Evolutionary conservation across 2,888 invertebrate genomes (phyloP), one percentile per base, ranked within the genome.

Genomic region (Lithodes maja): DNA sequence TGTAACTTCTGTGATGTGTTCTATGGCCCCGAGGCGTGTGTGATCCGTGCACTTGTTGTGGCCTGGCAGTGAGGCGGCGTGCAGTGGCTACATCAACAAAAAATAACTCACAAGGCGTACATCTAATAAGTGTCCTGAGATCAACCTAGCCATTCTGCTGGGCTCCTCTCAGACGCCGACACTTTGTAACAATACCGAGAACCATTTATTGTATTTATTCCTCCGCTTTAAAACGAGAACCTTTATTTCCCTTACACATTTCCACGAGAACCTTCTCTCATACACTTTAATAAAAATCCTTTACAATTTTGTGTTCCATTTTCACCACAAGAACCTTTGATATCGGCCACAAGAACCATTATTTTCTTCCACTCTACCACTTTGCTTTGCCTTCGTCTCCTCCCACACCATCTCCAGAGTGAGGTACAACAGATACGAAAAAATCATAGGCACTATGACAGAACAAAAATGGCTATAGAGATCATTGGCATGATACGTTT

Each of bases 391-490:
- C 80, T 69, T 53, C 68, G 53, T 79, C 71, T 52, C 86, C 53
- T 80, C 80, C n/a, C 86, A 79, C 68, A 80, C 80, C 78, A 86
- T 78, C 86, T 86, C 77, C 80, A 81, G 74, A 71, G 89, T 84
- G 71, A 75, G 84, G 83, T 80, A 75, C 84, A 89, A 89, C 84
- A 88, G 84, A 84, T 79, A 85, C 80, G 84, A 84, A 69, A 84
- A 80, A 81, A 80, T 85, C 80, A 61, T 84, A 55, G 50, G 85
- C 82, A 85, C 50, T 81, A 84, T 81, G 84, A 89, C 89, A 89
- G 74, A 89, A 85, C 81, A 89, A 89, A 85, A 85, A 69, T 77
- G 75, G 54, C 71, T 80, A 81, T 85, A 89, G 85, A 85, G 89
- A 89, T 89, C 89, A 89, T 84, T 85, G 85, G 77, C 81, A 85